Evolutionary conservation across 2,888 invertebrate species (phyloP), one percentile per base, ranked within the genome.

Genomic region (Hipparchia semele): DNA sequence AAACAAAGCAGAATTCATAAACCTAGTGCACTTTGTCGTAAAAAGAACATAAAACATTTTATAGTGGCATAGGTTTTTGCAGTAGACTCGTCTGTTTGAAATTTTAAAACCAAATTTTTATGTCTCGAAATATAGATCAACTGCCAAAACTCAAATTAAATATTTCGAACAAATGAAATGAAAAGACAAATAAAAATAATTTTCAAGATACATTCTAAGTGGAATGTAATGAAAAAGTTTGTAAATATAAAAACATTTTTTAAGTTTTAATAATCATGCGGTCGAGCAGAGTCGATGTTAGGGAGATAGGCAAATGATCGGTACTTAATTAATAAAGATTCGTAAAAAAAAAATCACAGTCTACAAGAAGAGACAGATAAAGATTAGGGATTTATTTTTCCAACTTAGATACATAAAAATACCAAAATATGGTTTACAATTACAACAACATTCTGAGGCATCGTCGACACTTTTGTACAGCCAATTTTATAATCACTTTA

Each of bases 41-140:
- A 68, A 68, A 68, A 68, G 58, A 59, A 59, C 59, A 68, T 68
- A 68, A 68, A 59, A 68, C 33, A 46, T 60, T 59, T 68, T 59
- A 68, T 59, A 68, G 58, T 59, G 12, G 46, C 68, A 68, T 51
- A 51, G 23, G 49, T 49, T 68, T 49, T 68, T 67, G 67, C 58
- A 53, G 13, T 45, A 56, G 67, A 67, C 33, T 72, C 56, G 33
- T 12, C 49, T 56, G 33, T 12, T 10, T 4, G 54, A 59, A 13
- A 46, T 67, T 23, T 12, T 9, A 60, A 59, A 12, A 13, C 10
- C 9, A 13, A 10, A 2, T 49, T 49, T 60, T 53, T 53, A 39
- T 53, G 9, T 13, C 13, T 49, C 49, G 23, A 33, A 51, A 3
- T 64, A 51, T 64, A 51, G 49, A 49, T 64, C 59, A n/a, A 54